Evolutionary conservation across 2,888 invertebrate species (phyloP).

Genomic region (Pammene aurita): DNA sequence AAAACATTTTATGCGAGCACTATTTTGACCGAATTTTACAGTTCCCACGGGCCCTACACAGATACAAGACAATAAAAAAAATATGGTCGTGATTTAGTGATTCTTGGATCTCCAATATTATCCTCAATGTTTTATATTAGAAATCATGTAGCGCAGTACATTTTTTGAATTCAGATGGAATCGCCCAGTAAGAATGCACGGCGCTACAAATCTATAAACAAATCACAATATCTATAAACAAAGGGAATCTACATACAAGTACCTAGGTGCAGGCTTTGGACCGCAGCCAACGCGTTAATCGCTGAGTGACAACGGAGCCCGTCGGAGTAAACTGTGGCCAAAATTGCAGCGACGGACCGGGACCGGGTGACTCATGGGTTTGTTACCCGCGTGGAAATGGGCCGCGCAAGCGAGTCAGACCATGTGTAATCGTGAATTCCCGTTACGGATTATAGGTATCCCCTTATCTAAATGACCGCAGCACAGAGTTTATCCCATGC

Average conservation of each 20-base stretch:
- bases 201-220: slow-evolving; percentile 23
- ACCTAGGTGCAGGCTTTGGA: slow-evolving; percentile 57
- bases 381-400: slow-evolving; percentile 38
- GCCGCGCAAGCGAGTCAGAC: slow-evolving; percentile 22
- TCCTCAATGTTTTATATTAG: too few species aligned
- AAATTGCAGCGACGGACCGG: slow-evolving; percentile 43
- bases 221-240: slow-evolving; percentile 36
- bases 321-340: slow-evolving; percentile 47
- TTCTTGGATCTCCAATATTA: too few species aligned
- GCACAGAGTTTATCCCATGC: neutral
- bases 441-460: slow-evolving; percentile 4
- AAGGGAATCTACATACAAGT: slow-evolving; percentile 40
- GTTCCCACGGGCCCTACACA: too few species aligned
- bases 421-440: slow-evolving; percentile 34
- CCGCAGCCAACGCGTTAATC: slow-evolving; percentile 59
- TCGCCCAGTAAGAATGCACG: neutral
- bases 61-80: too few species aligned
- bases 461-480: neutral
- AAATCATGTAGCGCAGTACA: too few species aligned
- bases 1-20: too few species aligned
- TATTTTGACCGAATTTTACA: too few species aligned
- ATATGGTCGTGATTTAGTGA: too few species aligned
- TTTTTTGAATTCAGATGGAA: too few species aligned
- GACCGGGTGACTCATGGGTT: slow-evolving; percentile 58
- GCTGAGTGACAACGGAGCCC: slow-evolving; percentile 62